Conservation (phyloP, 2,888 invertebrate species). For the Drosophila colorata region DNA sequence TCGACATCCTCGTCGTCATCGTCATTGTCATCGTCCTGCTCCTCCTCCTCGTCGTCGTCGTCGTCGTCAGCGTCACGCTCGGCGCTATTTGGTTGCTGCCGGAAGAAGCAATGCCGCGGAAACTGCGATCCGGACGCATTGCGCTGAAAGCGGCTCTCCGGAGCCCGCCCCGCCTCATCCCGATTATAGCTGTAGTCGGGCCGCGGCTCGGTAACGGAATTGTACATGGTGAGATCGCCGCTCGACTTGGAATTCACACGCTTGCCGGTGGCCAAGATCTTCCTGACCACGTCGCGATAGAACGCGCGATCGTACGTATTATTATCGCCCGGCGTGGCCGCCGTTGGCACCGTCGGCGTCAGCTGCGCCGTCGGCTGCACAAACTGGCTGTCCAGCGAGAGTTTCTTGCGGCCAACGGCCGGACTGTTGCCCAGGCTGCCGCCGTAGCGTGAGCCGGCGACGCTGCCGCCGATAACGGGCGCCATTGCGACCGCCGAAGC, state of each 20-base stretch:
- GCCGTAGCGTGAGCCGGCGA: constrained; percentile 51
- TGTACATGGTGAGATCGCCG: constrained; percentile 84
- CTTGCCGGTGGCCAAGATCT: constrained; percentile 82
- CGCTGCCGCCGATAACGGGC: constrained; percentile 5
- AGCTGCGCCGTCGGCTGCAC: constrained; percentile 7
- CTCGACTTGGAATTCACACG: constrained; percentile 84
- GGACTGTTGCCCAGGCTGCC: constrained; percentile 81
- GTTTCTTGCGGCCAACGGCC: constrained; percentile 82
- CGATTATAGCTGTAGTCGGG: constrained; percentile 9
- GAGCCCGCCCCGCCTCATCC: constrained; percentile 34
- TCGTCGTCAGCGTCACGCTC: constrained; percentile 12
- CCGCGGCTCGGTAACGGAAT: constrained; percentile 58
- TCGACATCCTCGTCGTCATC: constrained; percentile 20
- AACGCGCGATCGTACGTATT: constrained; percentile 85
- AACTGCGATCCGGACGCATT: constrained; percentile 85
- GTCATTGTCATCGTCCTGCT: constrained; percentile 13
- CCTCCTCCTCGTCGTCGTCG: constrained; percentile 25
- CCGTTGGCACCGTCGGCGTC: constrained; percentile 1
- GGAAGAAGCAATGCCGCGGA: constrained; percentile 84
- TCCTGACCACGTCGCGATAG: constrained; percentile 79
- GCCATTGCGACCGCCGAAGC: constrained; percentile 8
- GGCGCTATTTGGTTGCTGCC: constrained; percentile 58
- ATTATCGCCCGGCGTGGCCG: constrained; percentile 66
- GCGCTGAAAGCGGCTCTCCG: constrained; percentile 78
- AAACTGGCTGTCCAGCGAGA: constrained; percentile 83